Conservation (phyloP, 2,113 vertebrate genomes). For the Pedetes capensis region DNA sequence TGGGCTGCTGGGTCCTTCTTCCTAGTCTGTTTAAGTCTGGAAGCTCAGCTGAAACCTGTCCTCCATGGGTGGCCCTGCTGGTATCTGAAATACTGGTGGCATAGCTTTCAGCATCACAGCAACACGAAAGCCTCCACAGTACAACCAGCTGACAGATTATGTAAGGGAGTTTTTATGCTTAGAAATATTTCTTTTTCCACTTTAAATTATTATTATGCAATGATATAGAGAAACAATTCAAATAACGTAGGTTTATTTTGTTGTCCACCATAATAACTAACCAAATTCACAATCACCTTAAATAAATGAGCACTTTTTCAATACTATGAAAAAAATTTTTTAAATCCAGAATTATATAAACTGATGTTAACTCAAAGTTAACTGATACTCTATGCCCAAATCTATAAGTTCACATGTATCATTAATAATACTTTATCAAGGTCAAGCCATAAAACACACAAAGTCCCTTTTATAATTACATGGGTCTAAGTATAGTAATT, state of each 20-base stretch:
- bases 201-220: neutral
- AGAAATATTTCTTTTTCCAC: neutral
- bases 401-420: neutral
- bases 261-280: neutral
- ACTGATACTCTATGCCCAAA: neutral
- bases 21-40: too few relatives aligned
- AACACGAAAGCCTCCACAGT: too few relatives aligned
- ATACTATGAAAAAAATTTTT: constrained; percentile 25
- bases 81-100: too few relatives aligned
- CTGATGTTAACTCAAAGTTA: neutral
- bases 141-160: too few relatives aligned
- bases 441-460: constrained; percentile 36
- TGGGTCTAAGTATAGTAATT: neutral
- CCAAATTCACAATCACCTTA: neutral
- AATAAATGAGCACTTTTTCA: neutral
- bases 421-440: neutral
- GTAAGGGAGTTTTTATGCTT: too few relatives aligned
- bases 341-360: constrained; percentile 19
- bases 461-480: neutral
- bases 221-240: neutral
- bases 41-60: too few relatives aligned
- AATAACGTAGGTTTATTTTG: neutral
- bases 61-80: too few relatives aligned
- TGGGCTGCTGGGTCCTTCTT: too few relatives aligned
- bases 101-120: too few relatives aligned